Conservation (phyloP, 1,140 invertebrate genomes). For the Drosophila auraria region DNA sequence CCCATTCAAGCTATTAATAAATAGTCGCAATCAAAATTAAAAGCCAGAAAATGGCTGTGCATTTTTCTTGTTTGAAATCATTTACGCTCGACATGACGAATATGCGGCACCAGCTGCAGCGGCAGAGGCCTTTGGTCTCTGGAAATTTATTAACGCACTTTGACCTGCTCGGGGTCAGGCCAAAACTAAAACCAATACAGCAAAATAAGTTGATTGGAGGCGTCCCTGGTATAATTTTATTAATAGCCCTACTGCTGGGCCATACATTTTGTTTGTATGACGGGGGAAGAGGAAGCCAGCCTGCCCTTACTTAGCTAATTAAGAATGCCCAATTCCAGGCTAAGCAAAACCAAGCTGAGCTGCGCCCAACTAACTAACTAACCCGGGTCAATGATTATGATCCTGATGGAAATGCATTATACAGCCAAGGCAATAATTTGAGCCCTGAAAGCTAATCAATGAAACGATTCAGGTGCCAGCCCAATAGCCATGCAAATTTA, state of each 20-base stretch:
- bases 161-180: slow-evolving; percentile 12
- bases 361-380: slow-evolving; percentile 13
- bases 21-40: slow-evolving; percentile 79
- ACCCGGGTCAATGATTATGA: slow-evolving; percentile 35
- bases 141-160: slow-evolving; percentile 67
- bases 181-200: slow-evolving; percentile 1
- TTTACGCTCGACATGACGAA: slow-evolving; percentile 59
- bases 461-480: slow-evolving; percentile 22
- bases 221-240: slow-evolving; percentile 44
- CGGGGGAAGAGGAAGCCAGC: slow-evolving; percentile 1
- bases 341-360: neutral
- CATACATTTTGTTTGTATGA: slow-evolving; percentile 46
- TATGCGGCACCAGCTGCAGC: slow-evolving; percentile 24
- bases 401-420: slow-evolving; percentile 55
- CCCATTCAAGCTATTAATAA: slow-evolving; percentile 62
- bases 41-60: slow-evolving; percentile 54
- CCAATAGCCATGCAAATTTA: slow-evolving; percentile 15
- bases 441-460: slow-evolving; percentile 48
- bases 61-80: slow-evolving; percentile 67
- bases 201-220: slow-evolving; percentile 42
- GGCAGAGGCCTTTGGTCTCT: slow-evolving; percentile 2
- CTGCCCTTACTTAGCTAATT: slow-evolving; percentile 66
- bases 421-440: slow-evolving; percentile 38
- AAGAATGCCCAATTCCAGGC: slow-evolving; percentile 34
- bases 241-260: slow-evolving; percentile 59